A percentile compares a stretch with the other conserved stretches of the same genome.
phyloP scores from a whole-genome alignment of 1,140 invertebrate species.

The Panagrolaimus sp. region DNA sequence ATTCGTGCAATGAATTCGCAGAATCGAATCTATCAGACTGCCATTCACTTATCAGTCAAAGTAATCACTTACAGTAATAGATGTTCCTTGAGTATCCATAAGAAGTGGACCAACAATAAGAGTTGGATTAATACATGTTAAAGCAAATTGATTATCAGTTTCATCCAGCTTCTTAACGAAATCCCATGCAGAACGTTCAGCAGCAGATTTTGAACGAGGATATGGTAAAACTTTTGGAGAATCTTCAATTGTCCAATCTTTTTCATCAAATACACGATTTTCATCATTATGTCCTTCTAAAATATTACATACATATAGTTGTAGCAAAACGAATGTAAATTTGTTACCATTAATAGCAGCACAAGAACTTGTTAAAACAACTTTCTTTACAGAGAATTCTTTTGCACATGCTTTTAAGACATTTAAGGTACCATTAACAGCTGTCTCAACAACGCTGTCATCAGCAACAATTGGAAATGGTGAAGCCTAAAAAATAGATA shows the following conservation, averaged over 20 bases:
- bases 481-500: no score
- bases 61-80: slow-evolving; percentile 60
- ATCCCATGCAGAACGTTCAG: slow-evolving; percentile 65
- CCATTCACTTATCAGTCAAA: no score
- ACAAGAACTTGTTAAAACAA: slow-evolving; percentile 65
- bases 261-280: slow-evolving; percentile 61
- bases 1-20: no score
- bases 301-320: slow-evolving; percentile 13
- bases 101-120: slow-evolving; percentile 63
- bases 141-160: slow-evolving; percentile 59
- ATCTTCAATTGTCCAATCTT: slow-evolving; percentile 63
- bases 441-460: slow-evolving; percentile 62
- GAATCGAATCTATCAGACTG: no score
- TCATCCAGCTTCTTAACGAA: slow-evolving; percentile 50
- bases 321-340: slow-evolving; percentile 15
- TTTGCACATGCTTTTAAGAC: slow-evolving; percentile 63
- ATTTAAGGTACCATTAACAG: slow-evolving; percentile 63
- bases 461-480: slow-evolving; percentile 62
- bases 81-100: slow-evolving; percentile 59
- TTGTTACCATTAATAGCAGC: slow-evolving; percentile 62
- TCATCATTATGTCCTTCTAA: slow-evolving; percentile 57
- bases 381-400: slow-evolving; percentile 61
- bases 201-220: slow-evolving; percentile 63
- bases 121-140: slow-evolving; percentile 63
- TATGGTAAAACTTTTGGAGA: slow-evolving; percentile 58